Evolutionary conservation across 2,797 vertebrate genomes (phyloP).

Genomic region (Etheostoma nigrum): DNA sequence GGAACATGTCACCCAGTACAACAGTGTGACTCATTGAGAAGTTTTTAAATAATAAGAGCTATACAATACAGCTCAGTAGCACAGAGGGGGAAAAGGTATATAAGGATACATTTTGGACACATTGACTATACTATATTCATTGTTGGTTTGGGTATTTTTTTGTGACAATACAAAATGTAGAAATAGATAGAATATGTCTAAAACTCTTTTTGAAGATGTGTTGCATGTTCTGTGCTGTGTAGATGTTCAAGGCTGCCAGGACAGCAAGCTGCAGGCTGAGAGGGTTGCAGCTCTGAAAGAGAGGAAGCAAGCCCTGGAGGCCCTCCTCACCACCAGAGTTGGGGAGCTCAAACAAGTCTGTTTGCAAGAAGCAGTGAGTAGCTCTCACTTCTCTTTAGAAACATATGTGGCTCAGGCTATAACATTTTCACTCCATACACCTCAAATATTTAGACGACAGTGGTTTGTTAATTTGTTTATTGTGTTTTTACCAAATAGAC

Average conservation of each 20-base stretch:
- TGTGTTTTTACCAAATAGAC: neutral
- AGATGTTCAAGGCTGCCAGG: conserved; percentile 84
- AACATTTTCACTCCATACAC: neutral
- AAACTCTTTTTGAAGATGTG: conserved; percentile 3
- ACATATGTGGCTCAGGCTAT: neutral
- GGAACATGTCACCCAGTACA: neutral
- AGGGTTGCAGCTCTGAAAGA: conserved; percentile 87
- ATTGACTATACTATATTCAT: neutral
- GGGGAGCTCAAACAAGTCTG: conserved; percentile 90
- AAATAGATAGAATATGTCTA: neutral
- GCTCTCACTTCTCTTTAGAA: conserved; percentile 6
- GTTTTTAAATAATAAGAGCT: neutral
- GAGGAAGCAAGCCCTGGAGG: conserved; percentile 88
- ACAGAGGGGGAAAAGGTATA: neutral
- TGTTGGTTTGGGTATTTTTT: neutral
- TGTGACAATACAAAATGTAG: neutral
- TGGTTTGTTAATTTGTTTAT: neutral
- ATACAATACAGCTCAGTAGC: neutral
- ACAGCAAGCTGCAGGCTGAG: conserved; percentile 86
- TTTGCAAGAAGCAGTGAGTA: conserved; percentile 90
- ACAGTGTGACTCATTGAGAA: neutral
- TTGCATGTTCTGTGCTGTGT: conserved; percentile 33
- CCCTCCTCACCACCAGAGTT: conserved; percentile 86
- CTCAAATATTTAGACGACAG: neutral
- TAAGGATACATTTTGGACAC: neutral